Base-by-base conservation (phyloP, 2,888 invertebrate species). In the Charanyca ferruginea region DNA sequence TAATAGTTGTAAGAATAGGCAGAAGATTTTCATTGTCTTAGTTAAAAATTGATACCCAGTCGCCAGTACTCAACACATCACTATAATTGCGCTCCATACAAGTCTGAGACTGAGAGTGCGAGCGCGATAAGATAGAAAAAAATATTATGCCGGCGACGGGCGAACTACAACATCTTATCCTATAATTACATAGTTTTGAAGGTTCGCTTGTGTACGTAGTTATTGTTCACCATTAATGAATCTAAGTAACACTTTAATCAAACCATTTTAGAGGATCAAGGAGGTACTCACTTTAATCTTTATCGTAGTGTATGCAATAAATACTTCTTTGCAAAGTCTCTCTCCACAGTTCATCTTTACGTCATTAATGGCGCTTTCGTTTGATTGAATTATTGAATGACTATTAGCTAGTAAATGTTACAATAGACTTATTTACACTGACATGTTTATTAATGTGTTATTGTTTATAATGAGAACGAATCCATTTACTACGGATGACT, bases 391-490 rank as follows among this genome's bases (percentile, higher is more conserved):
- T 11, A 61, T 13, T 32, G 22, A 49, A 53, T 16, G 13, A 42
- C 48, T 62, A 54, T 49, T 44, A 35, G 25, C 47, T 48, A 67
- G 18, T 41, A 11, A 66, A 57, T 53, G 53, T 45, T 28, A 44
- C 47, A 52, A 73, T 62, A 49, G n/a, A n/a, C n/a, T n/a, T n/a
- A n/a, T n/a, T n/a, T 67, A 58, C 42, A 52, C 41, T 47, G 18
- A 16, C 16, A 1, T 44, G 47, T 23, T 42, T 47, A 42, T 38
- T 44, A 35, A 6, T 59, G 38, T 28, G 48, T 18, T 11, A 28
- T 51, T 52, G 20, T 25, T 52, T 53, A 13, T 41, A 72, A 74
- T 61, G 57, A 51, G 48, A 53, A 28, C 45, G 32, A 69, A 73
- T 55, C 32, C 9, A 69, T 75, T 59, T 58, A 61, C 25, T 48